Percentiles rank a stretch among this genome's conserved stretches.
phyloP scores from a whole-genome alignment of 2,888 invertebrate species.

The Osmoderma eremita region DNA sequence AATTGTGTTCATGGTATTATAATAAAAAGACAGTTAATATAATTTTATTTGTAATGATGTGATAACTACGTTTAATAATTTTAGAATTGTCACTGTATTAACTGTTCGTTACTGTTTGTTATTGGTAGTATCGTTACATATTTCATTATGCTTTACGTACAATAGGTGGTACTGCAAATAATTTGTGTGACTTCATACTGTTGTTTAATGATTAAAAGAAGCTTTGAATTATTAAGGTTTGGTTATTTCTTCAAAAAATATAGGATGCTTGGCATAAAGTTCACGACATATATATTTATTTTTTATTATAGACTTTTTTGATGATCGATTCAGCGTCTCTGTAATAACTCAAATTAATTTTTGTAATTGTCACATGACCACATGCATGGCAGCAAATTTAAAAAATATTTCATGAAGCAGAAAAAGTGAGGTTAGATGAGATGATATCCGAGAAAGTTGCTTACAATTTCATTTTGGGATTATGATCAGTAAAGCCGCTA shows the following conservation, averaged over 20 bases:
- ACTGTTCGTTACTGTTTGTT: constrained; percentile 35
- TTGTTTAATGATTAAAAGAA: constrained; percentile 41
- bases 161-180: constrained; percentile 36
- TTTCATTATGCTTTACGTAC: constrained; percentile 39
- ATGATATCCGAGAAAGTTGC: too few relatives aligned
- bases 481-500: too few relatives aligned
- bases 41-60: not conserved
- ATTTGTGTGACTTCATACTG: constrained; percentile 43
- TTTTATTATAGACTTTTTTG: too few relatives aligned
- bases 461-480: too few relatives aligned
- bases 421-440: too few relatives aligned
- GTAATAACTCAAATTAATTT: too few relatives aligned
- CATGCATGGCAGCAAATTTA: too few relatives aligned
- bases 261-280: not conserved
- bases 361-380: too few relatives aligned
- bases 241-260: constrained; percentile 31
- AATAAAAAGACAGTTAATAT: constrained; percentile 8
- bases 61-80: too few relatives aligned
- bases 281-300: too few relatives aligned
- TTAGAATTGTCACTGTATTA: constrained; percentile 1
- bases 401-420: too few relatives aligned
- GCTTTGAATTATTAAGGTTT: constrained; percentile 39
- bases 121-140: constrained; percentile 6
- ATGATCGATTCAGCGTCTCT: too few relatives aligned
- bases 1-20: constrained; percentile 23